Evolutionary conservation across 2,797 vertebrate species (phyloP).

Genomic region (Capromys pilorides): DNA sequence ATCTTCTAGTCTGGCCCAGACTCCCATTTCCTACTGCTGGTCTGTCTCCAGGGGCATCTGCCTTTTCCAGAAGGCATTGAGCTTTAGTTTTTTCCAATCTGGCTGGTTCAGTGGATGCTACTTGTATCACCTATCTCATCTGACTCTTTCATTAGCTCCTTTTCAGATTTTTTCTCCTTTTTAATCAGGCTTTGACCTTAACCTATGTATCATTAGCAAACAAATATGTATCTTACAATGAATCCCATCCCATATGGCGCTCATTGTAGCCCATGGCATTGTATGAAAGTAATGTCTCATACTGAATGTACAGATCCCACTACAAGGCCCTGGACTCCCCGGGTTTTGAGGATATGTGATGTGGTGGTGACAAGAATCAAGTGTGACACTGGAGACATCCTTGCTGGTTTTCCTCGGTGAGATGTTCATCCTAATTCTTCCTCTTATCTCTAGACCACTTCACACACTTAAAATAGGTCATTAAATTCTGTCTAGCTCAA

Average conservation of each 20-base stretch:
- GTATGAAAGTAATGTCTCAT: neutral
- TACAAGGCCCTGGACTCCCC: neutral
- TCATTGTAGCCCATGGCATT: neutral
- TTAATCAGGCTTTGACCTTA: neutral
- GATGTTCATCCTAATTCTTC: slow-evolving; percentile 38
- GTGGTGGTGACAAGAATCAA: neutral
- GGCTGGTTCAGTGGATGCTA: neutral
- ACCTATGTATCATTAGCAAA: neutral
- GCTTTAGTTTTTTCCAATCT: neutral
- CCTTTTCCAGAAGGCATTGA: neutral
- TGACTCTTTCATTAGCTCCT: neutral
- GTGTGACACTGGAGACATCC: neutral
- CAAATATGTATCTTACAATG: neutral
- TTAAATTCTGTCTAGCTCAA: slow-evolving; percentile 67
- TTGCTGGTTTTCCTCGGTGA: slow-evolving; percentile 7
- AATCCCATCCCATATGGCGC: neutral
- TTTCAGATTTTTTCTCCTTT: neutral
- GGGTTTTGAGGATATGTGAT: neutral
- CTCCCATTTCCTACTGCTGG: neutral
- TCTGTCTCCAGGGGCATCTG: neutral
- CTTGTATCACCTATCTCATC: neutral
- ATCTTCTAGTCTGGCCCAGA: neutral
- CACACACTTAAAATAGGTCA: slow-evolving; percentile 61
- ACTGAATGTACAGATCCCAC: neutral
- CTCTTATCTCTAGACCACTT: slow-evolving; percentile 45